Percentiles rank a stretch among this genome's conserved stretches.
These are phyloP conservation scores for Lordiphosa stackelbergi DNA, from an alignment of 1,140 invertebrate genomes.

Conservation along the genomic window DNA sequence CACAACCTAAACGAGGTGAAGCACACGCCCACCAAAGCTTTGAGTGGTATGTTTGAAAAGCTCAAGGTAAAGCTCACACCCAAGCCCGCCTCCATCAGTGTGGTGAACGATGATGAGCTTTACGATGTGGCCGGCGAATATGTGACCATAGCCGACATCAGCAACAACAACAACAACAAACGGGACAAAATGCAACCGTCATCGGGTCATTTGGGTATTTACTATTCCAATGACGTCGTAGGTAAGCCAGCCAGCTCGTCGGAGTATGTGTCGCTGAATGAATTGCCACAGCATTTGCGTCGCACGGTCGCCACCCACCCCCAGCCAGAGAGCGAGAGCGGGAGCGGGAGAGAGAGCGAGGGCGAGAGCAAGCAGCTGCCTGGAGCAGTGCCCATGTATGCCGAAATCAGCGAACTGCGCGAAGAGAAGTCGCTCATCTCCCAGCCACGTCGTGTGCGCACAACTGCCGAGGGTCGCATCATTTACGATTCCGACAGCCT, in stretches of 20 bases:
- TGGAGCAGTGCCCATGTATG: conserved; percentile 58
- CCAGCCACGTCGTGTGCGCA: conserved; percentile 81
- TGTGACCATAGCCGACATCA: conserved; percentile 89
- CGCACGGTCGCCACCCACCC: conserved; percentile 67
- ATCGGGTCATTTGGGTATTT: conserved; percentile 71
- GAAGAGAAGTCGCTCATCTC: conserved; percentile 60
- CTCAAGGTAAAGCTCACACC: conserved; percentile 81
- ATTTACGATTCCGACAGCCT: conserved; percentile 93
- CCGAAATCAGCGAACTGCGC: conserved; percentile 71
- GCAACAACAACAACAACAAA: conserved; percentile 82
- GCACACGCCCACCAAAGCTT: conserved; percentile 77
- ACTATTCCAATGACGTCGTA: conserved; percentile 80
- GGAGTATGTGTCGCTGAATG: conserved; percentile 89
- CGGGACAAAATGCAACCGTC: conserved; percentile 30
- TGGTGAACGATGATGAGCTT: conserved; percentile 72
- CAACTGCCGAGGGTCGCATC: conserved; percentile 92
- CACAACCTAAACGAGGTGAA: conserved; percentile 71
- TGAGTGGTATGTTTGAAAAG: conserved; percentile 82
- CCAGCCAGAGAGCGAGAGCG: conserved; percentile 20
- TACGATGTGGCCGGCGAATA: conserved; percentile 86
- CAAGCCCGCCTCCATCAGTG: conserved; percentile 54
- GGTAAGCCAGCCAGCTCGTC: conserved; percentile 79
- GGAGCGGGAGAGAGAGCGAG: conserved; percentile 11
- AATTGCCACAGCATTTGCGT: conserved; percentile 83
- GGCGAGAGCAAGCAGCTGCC: conserved; percentile 19